Conservation (phyloP, 2,888 invertebrate species). For the Aporophyla lueneburgensis region DNA sequence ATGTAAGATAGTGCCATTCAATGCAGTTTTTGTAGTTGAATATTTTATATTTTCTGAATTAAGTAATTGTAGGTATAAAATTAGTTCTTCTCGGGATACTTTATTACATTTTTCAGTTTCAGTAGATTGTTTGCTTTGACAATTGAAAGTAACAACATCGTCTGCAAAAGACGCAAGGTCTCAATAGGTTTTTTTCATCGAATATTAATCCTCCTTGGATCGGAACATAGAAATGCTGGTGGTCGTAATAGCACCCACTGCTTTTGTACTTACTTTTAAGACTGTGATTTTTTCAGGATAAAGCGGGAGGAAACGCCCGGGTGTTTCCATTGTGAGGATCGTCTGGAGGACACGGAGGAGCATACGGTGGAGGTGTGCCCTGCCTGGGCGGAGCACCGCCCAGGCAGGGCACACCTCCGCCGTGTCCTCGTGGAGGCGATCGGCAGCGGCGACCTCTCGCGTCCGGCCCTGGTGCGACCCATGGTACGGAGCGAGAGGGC, state of each 20-base stretch:
- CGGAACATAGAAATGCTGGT: not conserved
- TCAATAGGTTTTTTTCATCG: not conserved
- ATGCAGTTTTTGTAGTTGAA: conserved; percentile 13
- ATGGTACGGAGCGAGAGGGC: too few relatives aligned
- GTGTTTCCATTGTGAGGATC: too few relatives aligned
- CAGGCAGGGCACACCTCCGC: too few relatives aligned
- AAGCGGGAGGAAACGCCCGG: too few relatives aligned
- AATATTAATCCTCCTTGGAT: not conserved
- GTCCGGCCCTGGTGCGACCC: too few relatives aligned
- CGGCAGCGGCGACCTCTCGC: too few relatives aligned
- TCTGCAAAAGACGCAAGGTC: not conserved
- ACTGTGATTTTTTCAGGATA: too few relatives aligned
- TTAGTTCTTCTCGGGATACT: too few relatives aligned
- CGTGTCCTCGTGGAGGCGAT: too few relatives aligned
- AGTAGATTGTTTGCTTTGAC: not conserved
- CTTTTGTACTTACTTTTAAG: not conserved
- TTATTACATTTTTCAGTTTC: not conserved
- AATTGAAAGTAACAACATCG: not conserved
- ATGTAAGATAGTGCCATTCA: conserved; percentile 68
- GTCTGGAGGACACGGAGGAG: too few relatives aligned
- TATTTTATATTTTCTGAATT: not conserved
- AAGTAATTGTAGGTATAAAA: not conserved
- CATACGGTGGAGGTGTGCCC: too few relatives aligned
- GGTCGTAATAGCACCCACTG: not conserved
- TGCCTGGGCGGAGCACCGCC: too few relatives aligned